Evolutionary conservation across 2,113 vertebrate genomes (phyloP), one percentile per base, ranked within the genome.

Genomic region (Hippoglossus stenolepis): DNA sequence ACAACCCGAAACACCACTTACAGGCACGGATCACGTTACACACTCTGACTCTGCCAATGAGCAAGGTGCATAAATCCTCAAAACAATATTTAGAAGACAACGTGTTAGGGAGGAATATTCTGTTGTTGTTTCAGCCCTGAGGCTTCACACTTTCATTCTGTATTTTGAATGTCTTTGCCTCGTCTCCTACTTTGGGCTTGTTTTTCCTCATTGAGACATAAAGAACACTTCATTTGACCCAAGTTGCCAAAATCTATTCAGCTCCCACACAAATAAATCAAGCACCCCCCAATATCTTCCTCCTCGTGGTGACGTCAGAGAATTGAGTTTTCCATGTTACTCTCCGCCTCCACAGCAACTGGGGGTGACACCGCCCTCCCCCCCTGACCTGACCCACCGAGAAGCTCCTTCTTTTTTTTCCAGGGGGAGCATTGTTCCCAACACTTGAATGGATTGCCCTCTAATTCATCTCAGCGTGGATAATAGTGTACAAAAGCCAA

Each of bases 401-500:
- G 79, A 76, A 79, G 82, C 72, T 63, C 54, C 17, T 65, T 43
- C 38, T 62, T 45, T 85, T 62, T 83, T 86, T 75, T 62, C 71
- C 65, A 49, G 8, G 0, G 58, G 72, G 86, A 51, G 79, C 73
- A 93, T 94, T 95, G 93, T 94, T 91, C 88, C 89, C 43, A 67
- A 86, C 90, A 86, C 90, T 90, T 94, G 90, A 95, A 95, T 93
- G 90, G 91, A 88, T 85, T 80, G 80, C 82, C 81, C 84, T 88
- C 80, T 85, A 89, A 92, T 91, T 95, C 91, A 92, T 93, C 90
- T 64, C 83, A 84, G 85, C 91, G 73, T 86, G 92, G 83, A 76
- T 79, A 89, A 89, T 76, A 57, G 82, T 82, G 77, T 78, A 85
- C 82, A 90, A 92, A 88, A 89, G 86, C 83, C 70, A 59, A 73